Base-by-base conservation (phyloP, 2,113 vertebrate species). In the Rhabdomys dilectus region DNA sequence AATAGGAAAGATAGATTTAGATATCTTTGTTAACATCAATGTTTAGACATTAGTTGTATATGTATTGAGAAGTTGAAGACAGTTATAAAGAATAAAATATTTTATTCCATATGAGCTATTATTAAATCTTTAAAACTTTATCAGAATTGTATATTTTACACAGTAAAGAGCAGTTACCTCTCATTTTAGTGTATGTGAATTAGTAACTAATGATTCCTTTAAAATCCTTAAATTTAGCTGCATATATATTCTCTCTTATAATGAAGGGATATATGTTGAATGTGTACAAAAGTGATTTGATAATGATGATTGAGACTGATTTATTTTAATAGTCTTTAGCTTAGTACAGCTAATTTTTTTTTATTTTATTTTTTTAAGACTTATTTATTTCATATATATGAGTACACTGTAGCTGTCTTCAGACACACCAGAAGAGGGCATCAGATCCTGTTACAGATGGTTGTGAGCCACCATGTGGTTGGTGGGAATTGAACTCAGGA, bases 161-260 rank as follows among this genome's bases (percentile, higher is more conserved):
- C 85, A 78, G 84, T 86, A 89, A 91, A 92, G 64, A 80, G 77
- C 45, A 93, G 89, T 91, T 60, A 53, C 10, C 62, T 48, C 91
- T 90, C 42, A 7, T 89, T 95, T 88, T 91, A 90, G 94, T 89
- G 5, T 96, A 39, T 45, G 31, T 87, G 73, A 75, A 68, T 89
- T 96, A 94, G 19, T 94, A 92, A 88, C 17, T 93, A 88, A 91
- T 34, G 24, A 77, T 93, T 89, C 56, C 48, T 5, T 94, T 89
- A 87, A 96, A 95, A 93, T 91, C 53, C 45, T 15, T 66, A 92
- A 21, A n/a, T 96, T 87, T 94, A 82, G 77, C n/a, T 86, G 21
- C 39, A 93, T 9, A 89, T n/a, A n/a, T 45, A 45, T 7, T 24
- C 42, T 91, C 31, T 91, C n/a, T 68, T 84, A 7, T 95, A 84